phyloP scores from a whole-genome alignment of 2,797 vertebrate genomes.

The Gymnoscopelus braueri region DNA sequence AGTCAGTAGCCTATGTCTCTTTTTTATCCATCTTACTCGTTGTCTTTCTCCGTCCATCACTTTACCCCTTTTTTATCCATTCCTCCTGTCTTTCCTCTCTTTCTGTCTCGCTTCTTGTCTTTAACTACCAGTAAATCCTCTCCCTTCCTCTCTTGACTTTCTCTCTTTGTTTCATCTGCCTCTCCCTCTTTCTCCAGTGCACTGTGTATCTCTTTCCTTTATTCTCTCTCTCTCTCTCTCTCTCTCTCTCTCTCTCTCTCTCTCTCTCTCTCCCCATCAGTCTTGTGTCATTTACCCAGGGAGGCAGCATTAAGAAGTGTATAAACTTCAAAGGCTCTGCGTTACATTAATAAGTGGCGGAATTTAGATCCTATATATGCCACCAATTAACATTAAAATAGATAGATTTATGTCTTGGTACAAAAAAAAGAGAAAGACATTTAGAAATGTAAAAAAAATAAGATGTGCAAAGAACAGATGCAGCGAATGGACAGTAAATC shows the following conservation, averaged over 20 bases:
- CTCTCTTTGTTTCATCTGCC: neutral
- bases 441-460: neutral
- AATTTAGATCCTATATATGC: slow-evolving; percentile 26
- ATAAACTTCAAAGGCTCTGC: slow-evolving; percentile 38
- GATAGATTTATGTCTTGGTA: slow-evolving; percentile 9
- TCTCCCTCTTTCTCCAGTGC: neutral
- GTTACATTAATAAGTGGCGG: slow-evolving; percentile 51
- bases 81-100: neutral
- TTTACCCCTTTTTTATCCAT: no score
- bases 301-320: slow-evolving; percentile 29
- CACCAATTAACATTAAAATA: slow-evolving; percentile 42
- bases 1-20: no score
- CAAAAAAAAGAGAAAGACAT: neutral
- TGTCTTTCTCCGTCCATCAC: no score
- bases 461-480: neutral
- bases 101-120: neutral
- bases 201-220: neutral
- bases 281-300: slow-evolving; percentile 33
- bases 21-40: no score
- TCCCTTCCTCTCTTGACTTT: neutral
- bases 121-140: neutral
- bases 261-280: slow-evolving; percentile 10
- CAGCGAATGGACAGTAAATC: neutral
- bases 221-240: neutral
- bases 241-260: neutral